These are phyloP conservation scores for Cetonia aurata DNA, from an alignment of 2,888 invertebrate species.

Conservation along the genomic window DNA sequence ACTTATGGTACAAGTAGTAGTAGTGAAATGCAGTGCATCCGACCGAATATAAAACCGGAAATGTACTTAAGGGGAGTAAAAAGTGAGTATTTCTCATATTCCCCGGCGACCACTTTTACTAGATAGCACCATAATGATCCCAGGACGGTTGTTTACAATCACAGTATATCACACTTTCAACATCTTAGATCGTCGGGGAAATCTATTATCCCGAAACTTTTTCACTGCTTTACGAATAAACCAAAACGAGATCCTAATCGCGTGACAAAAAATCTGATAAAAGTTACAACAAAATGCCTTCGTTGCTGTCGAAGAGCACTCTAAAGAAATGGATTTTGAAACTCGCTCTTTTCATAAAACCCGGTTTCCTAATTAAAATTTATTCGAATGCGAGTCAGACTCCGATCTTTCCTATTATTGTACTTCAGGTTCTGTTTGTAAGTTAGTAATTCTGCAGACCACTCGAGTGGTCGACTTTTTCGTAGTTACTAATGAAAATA, in stretches of 20 bases:
- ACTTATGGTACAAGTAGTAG: no score
- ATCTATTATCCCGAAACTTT: no score
- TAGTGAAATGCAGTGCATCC: no score
- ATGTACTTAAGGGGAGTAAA: no score
- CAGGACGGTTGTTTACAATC: no score
- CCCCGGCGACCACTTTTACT: no score
- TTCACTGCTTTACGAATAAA: no score
- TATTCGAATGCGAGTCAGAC: slow-evolving; percentile 29
- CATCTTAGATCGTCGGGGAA: no score
- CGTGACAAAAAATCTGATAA: slow-evolving; percentile 19
- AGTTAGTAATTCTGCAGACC: slow-evolving; percentile 3
- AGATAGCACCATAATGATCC: no score
- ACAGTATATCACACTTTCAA: no score
- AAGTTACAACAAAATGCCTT: slow-evolving; percentile 17
- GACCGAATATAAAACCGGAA: no score
- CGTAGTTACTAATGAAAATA: slow-evolving; percentile 21
- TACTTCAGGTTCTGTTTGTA: slow-evolving; percentile 12
- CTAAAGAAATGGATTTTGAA: slow-evolving; percentile 9
- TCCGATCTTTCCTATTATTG: slow-evolving; percentile 25
- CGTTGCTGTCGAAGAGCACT: neutral
- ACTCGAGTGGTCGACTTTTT: slow-evolving; percentile 17
- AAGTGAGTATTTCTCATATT: no score
- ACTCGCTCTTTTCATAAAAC: slow-evolving; percentile 20
- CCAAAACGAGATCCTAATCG: slow-evolving; percentile 1
- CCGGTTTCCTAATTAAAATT: slow-evolving; percentile 27